These are phyloP conservation scores for Bungarus multicinctus DNA, from an alignment of 2,113 vertebrate species.

Conservation along the genomic window DNA sequence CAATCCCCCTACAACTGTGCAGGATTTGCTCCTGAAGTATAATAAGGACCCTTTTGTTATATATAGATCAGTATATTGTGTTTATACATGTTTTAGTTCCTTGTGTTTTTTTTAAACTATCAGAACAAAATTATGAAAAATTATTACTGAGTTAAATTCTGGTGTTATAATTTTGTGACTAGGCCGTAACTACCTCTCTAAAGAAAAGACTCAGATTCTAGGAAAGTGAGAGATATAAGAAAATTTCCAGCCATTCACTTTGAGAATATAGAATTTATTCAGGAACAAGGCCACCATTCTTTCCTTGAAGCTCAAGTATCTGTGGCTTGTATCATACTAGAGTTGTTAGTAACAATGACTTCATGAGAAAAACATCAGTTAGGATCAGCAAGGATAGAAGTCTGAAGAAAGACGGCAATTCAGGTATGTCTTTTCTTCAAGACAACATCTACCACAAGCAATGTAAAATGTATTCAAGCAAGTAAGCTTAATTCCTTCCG, in stretches of 20 bases:
- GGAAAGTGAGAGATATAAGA: not conserved
- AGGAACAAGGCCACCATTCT: too few species aligned
- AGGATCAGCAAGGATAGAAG: not conserved
- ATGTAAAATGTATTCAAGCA: not conserved
- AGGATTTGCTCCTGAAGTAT: conserved; percentile 68
- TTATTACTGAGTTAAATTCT: not conserved
- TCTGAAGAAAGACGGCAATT: not conserved
- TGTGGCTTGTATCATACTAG: not conserved
- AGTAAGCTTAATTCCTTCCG: not conserved
- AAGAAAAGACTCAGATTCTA: not conserved
- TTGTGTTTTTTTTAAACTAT: not conserved
- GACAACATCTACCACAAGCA: not conserved
- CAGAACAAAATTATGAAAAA: not conserved
- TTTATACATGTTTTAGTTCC: not conserved
- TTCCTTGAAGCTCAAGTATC: not conserved
- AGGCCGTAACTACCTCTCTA: too few species aligned
- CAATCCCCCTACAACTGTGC: conserved; percentile 74
- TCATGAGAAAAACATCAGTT: not conserved
- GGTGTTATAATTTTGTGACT: not conserved
- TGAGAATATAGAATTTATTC: not conserved
- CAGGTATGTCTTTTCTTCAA: not conserved
- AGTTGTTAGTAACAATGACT: not conserved
- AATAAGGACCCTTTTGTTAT: conserved; percentile 60
- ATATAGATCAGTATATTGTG: conserved; percentile 60
- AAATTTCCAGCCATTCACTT: not conserved